Conservation (phyloP, 2,113 vertebrate species). For the Bostrychus sinensis region DNA sequence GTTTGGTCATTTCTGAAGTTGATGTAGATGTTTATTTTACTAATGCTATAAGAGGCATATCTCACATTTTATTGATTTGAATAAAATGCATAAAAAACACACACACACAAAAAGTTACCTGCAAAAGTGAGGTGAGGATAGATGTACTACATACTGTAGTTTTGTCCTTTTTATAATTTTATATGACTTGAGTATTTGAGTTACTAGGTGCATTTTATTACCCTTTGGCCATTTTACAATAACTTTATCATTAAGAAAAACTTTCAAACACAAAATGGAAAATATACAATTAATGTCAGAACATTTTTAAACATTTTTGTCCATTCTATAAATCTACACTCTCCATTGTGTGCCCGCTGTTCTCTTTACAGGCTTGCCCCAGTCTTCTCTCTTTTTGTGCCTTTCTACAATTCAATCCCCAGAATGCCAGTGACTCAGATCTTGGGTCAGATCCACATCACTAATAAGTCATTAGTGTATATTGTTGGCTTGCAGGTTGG, state of each 20-base stretch:
- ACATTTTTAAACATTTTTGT: neutral
- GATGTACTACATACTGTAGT: too few species aligned
- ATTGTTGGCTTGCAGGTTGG: slow-evolving; percentile 93
- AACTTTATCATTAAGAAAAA: too few species aligned
- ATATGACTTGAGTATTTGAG: too few species aligned
- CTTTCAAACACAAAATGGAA: too few species aligned
- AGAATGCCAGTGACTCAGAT: slow-evolving; percentile 91
- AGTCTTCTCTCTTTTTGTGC: slow-evolving; percentile 94
- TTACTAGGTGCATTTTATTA: too few species aligned
- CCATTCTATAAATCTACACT: neutral
- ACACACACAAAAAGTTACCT: too few species aligned
- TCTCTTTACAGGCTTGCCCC: slow-evolving; percentile 84
- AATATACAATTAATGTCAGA: too few species aligned
- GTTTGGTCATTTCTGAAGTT: neutral
- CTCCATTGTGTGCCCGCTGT: neutral
- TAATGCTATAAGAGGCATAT: neutral
- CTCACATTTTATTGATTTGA: neutral
- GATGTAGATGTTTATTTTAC: neutral
- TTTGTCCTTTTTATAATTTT: too few species aligned
- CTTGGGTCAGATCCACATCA: slow-evolving; percentile 90
- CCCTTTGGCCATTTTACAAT: too few species aligned
- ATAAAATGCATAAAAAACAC: too few species aligned
- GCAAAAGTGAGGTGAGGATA: too few species aligned
- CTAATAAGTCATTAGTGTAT: slow-evolving; percentile 97
- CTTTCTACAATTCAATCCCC: slow-evolving; percentile 93